phyloP scores from a whole-genome alignment of 1,140 invertebrate species.

The Cydia pomonella region DNA sequence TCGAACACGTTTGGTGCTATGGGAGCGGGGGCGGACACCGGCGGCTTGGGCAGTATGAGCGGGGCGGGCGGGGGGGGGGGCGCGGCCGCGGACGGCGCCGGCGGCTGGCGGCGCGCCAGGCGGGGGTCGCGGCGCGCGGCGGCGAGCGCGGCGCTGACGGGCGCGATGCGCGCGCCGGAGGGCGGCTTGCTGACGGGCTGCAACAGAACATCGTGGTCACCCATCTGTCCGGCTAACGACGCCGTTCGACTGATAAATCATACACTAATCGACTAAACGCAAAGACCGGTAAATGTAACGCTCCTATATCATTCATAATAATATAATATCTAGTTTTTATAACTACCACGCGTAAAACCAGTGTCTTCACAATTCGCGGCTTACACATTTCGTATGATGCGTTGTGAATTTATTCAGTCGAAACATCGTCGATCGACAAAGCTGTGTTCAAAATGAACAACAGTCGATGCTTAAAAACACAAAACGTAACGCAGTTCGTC shows the following conservation, averaged over 20 bases:
- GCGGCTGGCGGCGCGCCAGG: slow-evolving; percentile 44
- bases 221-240: not conserved
- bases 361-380: too few species aligned
- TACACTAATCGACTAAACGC: too few species aligned
- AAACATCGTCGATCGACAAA: too few species aligned
- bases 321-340: too few species aligned
- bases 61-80: slow-evolving; percentile 20
- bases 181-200: slow-evolving; percentile 61
- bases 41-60: slow-evolving; percentile 10
- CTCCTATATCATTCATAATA: too few species aligned
- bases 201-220: slow-evolving; percentile 33
- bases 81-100: slow-evolving; percentile 28
- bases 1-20: slow-evolving; percentile 69
- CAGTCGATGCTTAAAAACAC: too few species aligned
- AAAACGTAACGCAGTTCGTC: too few species aligned
- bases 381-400: too few species aligned
- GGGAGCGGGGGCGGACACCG: slow-evolving; percentile 36
- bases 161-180: slow-evolving; percentile 82
- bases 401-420: too few species aligned
- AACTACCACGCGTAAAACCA: too few species aligned
- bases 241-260: not conserved
- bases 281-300: too few species aligned
- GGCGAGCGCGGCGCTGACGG: slow-evolving; percentile 83
- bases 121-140: slow-evolving; percentile 73
- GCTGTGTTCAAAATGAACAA: too few species aligned